A percentile compares a stretch with the other conserved stretches of the same genome.
Evolutionary conservation across 2,113 vertebrate species (phyloP).

Genomic region (Chunga burmeisteri): DNA sequence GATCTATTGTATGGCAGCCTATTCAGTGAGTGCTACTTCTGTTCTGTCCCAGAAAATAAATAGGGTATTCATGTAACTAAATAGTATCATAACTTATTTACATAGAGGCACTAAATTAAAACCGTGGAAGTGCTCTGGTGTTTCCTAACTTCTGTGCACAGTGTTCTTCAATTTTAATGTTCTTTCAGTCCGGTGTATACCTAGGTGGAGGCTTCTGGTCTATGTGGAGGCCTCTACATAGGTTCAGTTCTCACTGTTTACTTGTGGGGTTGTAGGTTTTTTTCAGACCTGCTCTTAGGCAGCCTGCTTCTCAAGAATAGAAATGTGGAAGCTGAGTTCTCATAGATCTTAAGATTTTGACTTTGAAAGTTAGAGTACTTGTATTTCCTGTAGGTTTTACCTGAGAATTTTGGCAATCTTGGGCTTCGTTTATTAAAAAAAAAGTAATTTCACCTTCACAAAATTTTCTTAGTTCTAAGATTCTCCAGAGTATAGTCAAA

Average conservation of each 20-base stretch:
- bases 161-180: background rate
- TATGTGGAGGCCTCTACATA: background rate
- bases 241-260: background rate
- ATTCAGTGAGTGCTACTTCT: background rate
- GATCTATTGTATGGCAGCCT: background rate
- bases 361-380: background rate
- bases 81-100: constrained; percentile 2
- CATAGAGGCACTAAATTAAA: background rate
- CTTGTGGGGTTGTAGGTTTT: background rate
- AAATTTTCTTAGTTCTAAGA: background rate
- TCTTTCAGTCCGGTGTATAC: background rate
- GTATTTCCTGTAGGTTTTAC: background rate
- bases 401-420: background rate
- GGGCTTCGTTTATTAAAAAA: background rate
- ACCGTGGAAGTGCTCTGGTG: background rate
- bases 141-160: background rate
- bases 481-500: background rate
- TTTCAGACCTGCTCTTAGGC: background rate
- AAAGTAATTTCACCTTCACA: background rate
- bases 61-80: constrained; percentile 4
- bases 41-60: constrained; percentile 24
- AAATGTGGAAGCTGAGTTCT: background rate
- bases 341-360: background rate
- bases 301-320: background rate
- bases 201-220: background rate